Evolutionary conservation across 2,113 vertebrate genomes (phyloP).

Genomic region (Eretmochelys imbricata): DNA sequence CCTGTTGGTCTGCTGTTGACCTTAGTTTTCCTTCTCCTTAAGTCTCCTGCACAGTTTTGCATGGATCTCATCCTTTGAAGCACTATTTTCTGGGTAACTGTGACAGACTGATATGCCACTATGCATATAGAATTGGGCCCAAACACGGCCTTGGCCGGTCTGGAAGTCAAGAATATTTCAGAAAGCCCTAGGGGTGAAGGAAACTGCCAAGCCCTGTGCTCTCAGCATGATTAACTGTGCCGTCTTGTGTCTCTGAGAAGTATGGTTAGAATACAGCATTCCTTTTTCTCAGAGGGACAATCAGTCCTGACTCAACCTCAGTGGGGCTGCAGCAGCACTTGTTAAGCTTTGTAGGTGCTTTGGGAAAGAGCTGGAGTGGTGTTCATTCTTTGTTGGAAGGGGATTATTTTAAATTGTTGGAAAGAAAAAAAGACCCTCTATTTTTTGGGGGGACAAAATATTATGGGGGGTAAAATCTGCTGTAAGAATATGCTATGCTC

Average conservation of each 20-base stretch:
- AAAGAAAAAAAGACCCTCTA: background rate
- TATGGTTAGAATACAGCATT: fast-evolving
- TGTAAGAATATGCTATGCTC: background rate
- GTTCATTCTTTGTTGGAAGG: background rate
- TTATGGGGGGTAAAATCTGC: background rate
- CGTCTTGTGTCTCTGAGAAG: background rate
- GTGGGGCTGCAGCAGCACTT: fast-evolving
- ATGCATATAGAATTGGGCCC: background rate
- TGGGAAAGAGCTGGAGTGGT: background rate
- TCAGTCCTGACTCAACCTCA: background rate
- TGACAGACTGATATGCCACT: fast-evolving
- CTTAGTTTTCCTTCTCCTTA: background rate
- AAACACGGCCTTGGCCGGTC: background rate
- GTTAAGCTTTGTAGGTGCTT: fast-evolving
- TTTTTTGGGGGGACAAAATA: background rate
- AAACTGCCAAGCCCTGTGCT: background rate
- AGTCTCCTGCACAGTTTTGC: background rate
- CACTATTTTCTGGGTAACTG: fast-evolving
- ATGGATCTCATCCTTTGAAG: background rate
- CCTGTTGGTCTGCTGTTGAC: background rate
- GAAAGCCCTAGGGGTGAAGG: background rate
- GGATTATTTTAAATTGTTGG: background rate
- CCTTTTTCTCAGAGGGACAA: background rate
- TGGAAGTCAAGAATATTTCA: background rate
- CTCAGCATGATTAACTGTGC: background rate